Evolutionary conservation across 2,888 invertebrate species (phyloP), one percentile per base, ranked within the genome.

Genomic region (Malachius bipustulatus): DNA sequence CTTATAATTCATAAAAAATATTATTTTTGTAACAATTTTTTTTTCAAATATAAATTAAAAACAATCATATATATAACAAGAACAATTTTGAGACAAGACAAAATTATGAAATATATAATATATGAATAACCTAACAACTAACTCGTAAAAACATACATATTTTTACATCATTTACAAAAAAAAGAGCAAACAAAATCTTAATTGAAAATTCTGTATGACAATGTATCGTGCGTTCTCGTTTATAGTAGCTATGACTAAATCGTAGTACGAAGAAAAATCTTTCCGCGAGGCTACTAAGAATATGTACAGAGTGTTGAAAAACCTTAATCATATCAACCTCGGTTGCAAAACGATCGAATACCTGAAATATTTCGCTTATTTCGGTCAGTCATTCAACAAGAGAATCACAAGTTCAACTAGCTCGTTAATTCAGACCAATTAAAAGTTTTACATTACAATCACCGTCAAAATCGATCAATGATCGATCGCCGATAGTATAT

Each of bases 31-130:
- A 56, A 51, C 47, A 50, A 47, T 43, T 46, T 47, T 44, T 28
- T 41, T 40, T 30, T 47, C 47, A 49, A 54, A 51, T 48, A 53
- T 54, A 56, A 56, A 55, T 56, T 51, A 56, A 57, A 46, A 56
- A 58, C 53, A 56, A 55, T 47, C 43, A 40, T 41, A n/a, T n/a
- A n/a, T n/a, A 49, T 54, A 60, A 60, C 57, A 57, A 58, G 56
- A 57, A 58, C 57, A 58, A 56, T 56, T 57, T 54, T 48, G 52
- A 55, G 47, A 53, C 47, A 31, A 6, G 6, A 6, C 12, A 10
- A 9, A 19, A 19, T 19, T 19, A 19, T n/a, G 24, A 19, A 19
- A n/a, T 19, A 19, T 19, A 19, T 19, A 19, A 8, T 8, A 19
- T 19, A 19, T 19, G 24, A 8, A 33, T 31, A 32, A 8, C 9